These are phyloP conservation scores for Baronia brevicornis DNA, from an alignment of 2,888 invertebrate species.

Conservation along the genomic window DNA sequence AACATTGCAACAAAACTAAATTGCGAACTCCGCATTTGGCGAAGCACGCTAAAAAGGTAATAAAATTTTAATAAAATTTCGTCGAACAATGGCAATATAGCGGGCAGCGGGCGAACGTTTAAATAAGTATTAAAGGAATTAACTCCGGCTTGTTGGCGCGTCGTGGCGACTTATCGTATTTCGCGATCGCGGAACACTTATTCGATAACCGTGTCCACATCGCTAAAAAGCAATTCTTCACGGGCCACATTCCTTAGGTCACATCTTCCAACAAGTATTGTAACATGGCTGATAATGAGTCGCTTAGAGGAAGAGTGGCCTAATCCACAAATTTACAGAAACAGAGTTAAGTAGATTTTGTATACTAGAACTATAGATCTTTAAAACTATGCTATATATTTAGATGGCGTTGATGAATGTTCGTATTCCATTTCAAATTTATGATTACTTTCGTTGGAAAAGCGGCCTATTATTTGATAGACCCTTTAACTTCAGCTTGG, in stretches of 20 bases:
- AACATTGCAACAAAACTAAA: slow-evolving; percentile 14
- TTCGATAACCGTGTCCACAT: slow-evolving; percentile 34
- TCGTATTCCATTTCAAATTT: too few relatives aligned
- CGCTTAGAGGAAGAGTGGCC: too few relatives aligned
- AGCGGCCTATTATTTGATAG: too few relatives aligned
- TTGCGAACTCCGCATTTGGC: slow-evolving; percentile 13
- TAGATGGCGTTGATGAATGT: too few relatives aligned
- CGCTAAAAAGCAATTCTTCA: slow-evolving; percentile 49
- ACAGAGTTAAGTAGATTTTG: too few relatives aligned
- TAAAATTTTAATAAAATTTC: slow-evolving; percentile 31
- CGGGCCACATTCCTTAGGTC: slow-evolving; percentile 36
- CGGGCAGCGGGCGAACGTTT: slow-evolving; percentile 42
- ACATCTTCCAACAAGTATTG: slow-evolving; percentile 25
- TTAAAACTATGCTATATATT: too few relatives aligned
- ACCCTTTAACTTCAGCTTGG: too few relatives aligned
- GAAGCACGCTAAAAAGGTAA: slow-evolving; percentile 18
- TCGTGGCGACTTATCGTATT: slow-evolving; percentile 62
- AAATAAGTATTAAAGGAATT: slow-evolving; percentile 68
- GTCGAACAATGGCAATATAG: slow-evolving; percentile 58
- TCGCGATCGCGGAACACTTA: slow-evolving; percentile 32
- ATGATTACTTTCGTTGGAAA: too few relatives aligned
- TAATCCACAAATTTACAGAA: too few relatives aligned
- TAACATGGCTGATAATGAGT: too few relatives aligned
- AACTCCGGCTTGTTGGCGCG: slow-evolving; percentile 69
- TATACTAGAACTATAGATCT: too few relatives aligned